Conservation (phyloP, 2,797 vertebrate species). For the Nyctibius grandis region DNA sequence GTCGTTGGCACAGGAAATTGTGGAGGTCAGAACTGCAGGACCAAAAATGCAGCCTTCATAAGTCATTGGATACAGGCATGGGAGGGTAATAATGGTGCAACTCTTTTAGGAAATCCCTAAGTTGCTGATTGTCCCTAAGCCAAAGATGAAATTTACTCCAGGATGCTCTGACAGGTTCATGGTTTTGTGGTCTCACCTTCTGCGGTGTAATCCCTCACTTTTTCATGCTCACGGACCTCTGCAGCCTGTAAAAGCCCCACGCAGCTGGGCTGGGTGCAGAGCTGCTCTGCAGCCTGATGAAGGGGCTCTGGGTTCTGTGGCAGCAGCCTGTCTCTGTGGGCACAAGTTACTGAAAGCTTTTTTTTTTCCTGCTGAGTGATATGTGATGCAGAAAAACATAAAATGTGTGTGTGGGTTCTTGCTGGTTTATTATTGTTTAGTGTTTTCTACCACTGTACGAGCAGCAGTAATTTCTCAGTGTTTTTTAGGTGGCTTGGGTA, state of each 20-base stretch:
- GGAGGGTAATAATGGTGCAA: not conserved
- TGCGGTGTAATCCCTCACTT: not conserved
- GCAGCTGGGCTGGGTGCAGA: accelerated
- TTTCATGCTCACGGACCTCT: not conserved
- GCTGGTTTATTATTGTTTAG: not conserved
- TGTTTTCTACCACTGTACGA: not conserved
- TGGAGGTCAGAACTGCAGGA: not conserved
- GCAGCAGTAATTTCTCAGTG: not conserved
- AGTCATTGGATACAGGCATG: not conserved
- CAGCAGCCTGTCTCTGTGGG: accelerated
- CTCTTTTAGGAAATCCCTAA: not conserved
- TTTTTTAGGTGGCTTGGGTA: not conserved
- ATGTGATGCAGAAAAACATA: not conserved
- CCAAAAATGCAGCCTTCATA: not conserved
- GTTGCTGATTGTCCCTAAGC: not conserved
- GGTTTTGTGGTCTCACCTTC: not conserved
- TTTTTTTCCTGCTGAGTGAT: not conserved
- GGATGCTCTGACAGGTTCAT: not conserved
- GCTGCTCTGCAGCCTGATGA: not conserved
- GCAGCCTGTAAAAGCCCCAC: not conserved
- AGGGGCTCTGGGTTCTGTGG: not conserved
- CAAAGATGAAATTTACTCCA: not conserved
- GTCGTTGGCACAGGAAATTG: not conserved
- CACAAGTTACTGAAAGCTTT: not conserved
- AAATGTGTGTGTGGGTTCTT: not conserved